Conservation (phyloP, 2,888 invertebrate genomes). For the Isoperla grammatica region DNA sequence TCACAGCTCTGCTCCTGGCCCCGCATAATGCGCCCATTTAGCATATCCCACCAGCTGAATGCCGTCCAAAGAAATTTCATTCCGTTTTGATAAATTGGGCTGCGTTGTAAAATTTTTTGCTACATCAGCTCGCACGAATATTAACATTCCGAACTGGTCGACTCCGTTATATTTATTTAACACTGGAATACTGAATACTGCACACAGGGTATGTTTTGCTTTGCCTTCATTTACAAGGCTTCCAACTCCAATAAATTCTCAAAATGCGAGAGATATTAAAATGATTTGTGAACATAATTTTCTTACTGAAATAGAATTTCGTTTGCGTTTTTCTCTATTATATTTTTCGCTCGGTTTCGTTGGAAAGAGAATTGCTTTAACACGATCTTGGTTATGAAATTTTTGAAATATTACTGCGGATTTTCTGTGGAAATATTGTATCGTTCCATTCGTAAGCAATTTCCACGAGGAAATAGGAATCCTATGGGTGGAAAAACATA, state of each 20-base stretch:
- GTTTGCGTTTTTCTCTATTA: conserved; percentile 17
- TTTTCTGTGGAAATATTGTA: conserved; percentile 14
- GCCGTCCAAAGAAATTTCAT: no score
- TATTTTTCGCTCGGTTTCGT: conserved; percentile 17
- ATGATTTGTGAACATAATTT: conserved; percentile 17
- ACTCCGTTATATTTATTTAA: conserved; percentile 12
- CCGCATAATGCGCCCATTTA: no score
- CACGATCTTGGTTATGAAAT: conserved; percentile 20
- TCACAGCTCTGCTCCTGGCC: no score
- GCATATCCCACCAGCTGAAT: no score
- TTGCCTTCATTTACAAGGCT: conserved; percentile 5
- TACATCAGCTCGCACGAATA: conserved; percentile 1
- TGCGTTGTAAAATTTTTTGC: not conserved
- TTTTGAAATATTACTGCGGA: conserved; percentile 19
- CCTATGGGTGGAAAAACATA: conserved; percentile 16
- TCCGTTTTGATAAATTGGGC: no score
- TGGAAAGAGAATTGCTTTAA: conserved; percentile 4
- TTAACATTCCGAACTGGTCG: conserved; percentile 7
- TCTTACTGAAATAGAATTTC: conserved; percentile 19
- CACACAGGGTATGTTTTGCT: not conserved
- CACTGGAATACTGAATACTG: conserved; percentile 16
- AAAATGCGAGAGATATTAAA: conserved; percentile 6
- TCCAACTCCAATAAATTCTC: conserved; percentile 5
- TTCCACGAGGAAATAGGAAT: conserved; percentile 6
- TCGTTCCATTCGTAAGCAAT: conserved; percentile 14